These are phyloP conservation scores for Talpa occidentalis DNA, from an alignment of 2,113 vertebrate genomes.

Conservation along the genomic window DNA sequence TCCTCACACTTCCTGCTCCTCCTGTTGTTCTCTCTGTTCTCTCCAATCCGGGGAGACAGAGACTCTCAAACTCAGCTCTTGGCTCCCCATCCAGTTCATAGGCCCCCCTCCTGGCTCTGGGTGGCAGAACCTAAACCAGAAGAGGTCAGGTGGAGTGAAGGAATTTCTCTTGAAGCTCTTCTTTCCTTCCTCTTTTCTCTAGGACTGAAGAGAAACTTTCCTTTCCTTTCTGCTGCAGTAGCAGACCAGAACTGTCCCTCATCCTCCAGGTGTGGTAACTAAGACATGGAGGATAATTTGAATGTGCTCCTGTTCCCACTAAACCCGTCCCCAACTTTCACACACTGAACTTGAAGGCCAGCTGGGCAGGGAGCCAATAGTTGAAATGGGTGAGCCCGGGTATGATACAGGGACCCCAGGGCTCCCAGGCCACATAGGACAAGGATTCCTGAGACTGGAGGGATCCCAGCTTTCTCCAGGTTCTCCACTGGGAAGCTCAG, in stretches of 20 bases:
- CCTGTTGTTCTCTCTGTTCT: background rate
- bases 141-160: background rate
- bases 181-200: background rate
- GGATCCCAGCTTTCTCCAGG: background rate
- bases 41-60: background rate
- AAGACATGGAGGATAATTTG: background rate
- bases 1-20: background rate
- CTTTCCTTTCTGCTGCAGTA: background rate
- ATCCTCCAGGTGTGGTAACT: background rate
- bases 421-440: background rate
- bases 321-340: background rate
- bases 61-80: background rate
- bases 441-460: background rate
- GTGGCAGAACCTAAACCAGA: background rate
- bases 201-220: background rate
- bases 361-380: background rate
- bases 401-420: background rate
- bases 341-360: background rate
- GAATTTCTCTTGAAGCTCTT: background rate
- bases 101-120: background rate
- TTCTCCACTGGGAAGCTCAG: background rate
- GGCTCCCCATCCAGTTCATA: background rate
- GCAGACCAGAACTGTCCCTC: background rate
- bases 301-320: background rate
- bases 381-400: background rate